Conservation (phyloP, 2,797 vertebrate species). For the Periparus ater region DNA sequence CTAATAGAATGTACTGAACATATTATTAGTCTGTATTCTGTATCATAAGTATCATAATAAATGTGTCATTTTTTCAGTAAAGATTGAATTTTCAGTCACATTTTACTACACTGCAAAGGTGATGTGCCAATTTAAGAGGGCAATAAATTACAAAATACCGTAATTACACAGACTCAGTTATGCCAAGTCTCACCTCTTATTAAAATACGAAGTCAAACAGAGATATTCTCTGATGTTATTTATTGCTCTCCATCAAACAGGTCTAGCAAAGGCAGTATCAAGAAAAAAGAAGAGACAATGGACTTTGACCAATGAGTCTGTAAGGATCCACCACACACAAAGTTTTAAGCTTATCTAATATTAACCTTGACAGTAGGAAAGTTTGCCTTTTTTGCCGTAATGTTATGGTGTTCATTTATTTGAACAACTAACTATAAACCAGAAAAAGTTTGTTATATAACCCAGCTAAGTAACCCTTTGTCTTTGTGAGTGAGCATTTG, state of each 20-base stretch:
- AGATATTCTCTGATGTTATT: not conserved
- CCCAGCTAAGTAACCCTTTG: not conserved
- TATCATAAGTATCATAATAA: not conserved
- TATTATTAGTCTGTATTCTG: not conserved
- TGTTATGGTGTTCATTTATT: rapidly evolving
- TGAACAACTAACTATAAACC: not conserved
- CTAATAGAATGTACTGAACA: not conserved
- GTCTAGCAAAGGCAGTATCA: not conserved
- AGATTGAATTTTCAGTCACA: not conserved
- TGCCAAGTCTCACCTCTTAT: not conserved
- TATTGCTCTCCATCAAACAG: not conserved
- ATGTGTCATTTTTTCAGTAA: not conserved
- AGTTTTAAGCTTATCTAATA: not conserved
- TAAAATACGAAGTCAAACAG: not conserved
- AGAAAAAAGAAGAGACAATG: not conserved
- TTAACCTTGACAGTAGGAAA: not conserved
- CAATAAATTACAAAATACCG: not conserved
- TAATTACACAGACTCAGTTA: not conserved
- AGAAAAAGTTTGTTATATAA: not conserved
- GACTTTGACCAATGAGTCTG: not conserved
- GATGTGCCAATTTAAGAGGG: not conserved
- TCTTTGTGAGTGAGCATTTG: not conserved
- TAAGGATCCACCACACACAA: not conserved
- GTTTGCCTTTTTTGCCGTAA: not conserved
- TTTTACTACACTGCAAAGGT: not conserved